A percentile compares a stretch with the other conserved stretches of the same genome.
These are phyloP conservation scores for Cosmorhoe ocellata DNA, from an alignment of 2,888 invertebrate genomes.

Conservation along the genomic window DNA sequence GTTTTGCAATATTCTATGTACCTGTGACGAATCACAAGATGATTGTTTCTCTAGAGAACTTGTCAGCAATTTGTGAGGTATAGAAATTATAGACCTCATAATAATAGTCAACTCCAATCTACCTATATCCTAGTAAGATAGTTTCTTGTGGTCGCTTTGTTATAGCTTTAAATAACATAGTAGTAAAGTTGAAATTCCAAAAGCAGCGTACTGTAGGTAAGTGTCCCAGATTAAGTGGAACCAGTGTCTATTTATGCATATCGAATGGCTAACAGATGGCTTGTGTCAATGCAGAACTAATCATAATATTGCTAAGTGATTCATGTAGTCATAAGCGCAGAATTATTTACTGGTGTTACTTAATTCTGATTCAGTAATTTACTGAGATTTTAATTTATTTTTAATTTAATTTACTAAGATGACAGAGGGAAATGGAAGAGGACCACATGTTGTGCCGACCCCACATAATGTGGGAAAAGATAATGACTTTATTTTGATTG, in stretches of 20 bases:
- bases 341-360: too few relatives aligned
- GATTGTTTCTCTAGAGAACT: not conserved
- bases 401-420: too few relatives aligned
- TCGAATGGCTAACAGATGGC: conserved; percentile 15
- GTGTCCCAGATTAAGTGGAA: not conserved
- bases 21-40: not conserved
- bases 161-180: not conserved
- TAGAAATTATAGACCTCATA: conserved; percentile 3
- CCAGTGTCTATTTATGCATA: conserved; percentile 3
- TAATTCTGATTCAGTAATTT: too few relatives aligned
- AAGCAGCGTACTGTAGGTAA: not conserved
- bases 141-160: too few relatives aligned
- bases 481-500: too few relatives aligned
- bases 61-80: not conserved
- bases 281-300: conserved; percentile 5
- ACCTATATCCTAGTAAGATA: too few relatives aligned
- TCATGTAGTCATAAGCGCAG: not conserved
- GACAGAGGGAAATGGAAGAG: too few relatives aligned
- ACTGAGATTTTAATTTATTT: too few relatives aligned
- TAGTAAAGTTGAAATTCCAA: conserved; percentile 2
- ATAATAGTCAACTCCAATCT: not conserved
- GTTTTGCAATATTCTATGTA: not conserved
- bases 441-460: too few relatives aligned
- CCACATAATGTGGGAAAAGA: too few relatives aligned
- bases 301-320: conserved; percentile 1